phyloP scores from a whole-genome alignment of 2,113 vertebrate species.

The Petroica traversi region DNA sequence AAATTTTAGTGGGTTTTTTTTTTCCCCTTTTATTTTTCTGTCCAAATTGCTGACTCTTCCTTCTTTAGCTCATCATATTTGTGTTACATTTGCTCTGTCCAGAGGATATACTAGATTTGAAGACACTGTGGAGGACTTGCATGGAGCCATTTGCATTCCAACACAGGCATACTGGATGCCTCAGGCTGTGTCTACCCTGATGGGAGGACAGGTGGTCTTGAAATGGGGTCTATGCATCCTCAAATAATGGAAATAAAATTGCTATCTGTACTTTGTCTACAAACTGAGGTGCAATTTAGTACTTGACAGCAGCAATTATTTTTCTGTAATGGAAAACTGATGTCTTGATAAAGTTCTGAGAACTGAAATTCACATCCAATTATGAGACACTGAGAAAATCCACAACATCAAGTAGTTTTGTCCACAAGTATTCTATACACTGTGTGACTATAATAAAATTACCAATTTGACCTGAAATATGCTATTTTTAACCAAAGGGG shows the following conservation, averaged over 20 bases:
- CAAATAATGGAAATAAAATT: not conserved
- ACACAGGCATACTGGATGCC: fast-evolving
- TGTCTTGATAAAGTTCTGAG: not conserved
- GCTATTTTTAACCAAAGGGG: not conserved
- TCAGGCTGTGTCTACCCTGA: not conserved
- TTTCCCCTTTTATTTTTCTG: not conserved
- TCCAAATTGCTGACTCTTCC: not conserved
- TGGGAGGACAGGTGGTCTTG: not conserved
- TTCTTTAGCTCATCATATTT: not conserved
- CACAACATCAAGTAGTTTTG: not conserved
- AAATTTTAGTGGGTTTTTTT: not conserved
- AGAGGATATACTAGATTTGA: not conserved
- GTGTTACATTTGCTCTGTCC: not conserved
- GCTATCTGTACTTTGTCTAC: not conserved
- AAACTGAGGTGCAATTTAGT: not conserved
- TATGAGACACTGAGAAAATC: not conserved
- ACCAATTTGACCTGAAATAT: not conserved
- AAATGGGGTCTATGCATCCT: not conserved
- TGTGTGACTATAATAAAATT: not conserved
- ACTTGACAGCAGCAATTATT: not conserved
- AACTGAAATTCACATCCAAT: not conserved
- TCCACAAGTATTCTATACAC: not conserved
- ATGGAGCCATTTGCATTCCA: not conserved
- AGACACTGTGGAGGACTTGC: not conserved
- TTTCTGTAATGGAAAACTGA: not conserved